Percentiles rank a stretch among this genome's conserved stretches.
These are phyloP conservation scores for Prionailurus bengalensis DNA, from an alignment of 2,113 vertebrate species.

Conservation along the genomic window DNA sequence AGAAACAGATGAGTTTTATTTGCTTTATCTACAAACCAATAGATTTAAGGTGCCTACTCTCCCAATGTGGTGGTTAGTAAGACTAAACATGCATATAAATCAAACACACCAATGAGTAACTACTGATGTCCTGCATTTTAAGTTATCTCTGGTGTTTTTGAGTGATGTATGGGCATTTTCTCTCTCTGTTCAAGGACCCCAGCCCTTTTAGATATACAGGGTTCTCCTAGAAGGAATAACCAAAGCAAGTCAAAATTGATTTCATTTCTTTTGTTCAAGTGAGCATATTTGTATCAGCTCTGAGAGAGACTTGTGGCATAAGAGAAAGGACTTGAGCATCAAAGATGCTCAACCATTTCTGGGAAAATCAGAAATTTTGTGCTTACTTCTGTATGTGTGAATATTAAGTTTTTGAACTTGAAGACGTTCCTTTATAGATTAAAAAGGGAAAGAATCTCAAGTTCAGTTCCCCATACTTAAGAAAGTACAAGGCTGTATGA, in stretches of 20 bases:
- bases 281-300: not conserved
- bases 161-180: not conserved
- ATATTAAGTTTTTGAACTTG: not conserved
- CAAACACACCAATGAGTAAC: not conserved
- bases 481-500: not conserved
- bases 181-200: not conserved
- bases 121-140: not conserved
- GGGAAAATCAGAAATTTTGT: slow-evolving; percentile 20
- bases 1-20: slow-evolving; percentile 73
- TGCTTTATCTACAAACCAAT: slow-evolving; percentile 57
- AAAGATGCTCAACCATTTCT: not conserved
- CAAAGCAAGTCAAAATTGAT: not conserved
- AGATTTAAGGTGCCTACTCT: slow-evolving; percentile 40
- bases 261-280: not conserved
- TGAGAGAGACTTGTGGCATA: not conserved
- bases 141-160: not conserved
- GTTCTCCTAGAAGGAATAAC: not conserved
- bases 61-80: not conserved
- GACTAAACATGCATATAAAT: not conserved
- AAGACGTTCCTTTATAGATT: not conserved
- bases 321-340: not conserved
- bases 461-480: not conserved
- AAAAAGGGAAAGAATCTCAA: slow-evolving; percentile 6
- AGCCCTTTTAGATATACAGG: not conserved
- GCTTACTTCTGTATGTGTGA: not conserved